phyloP scores from a whole-genome alignment of 2,113 vertebrate species.

The Tapirus terrestris region DNA sequence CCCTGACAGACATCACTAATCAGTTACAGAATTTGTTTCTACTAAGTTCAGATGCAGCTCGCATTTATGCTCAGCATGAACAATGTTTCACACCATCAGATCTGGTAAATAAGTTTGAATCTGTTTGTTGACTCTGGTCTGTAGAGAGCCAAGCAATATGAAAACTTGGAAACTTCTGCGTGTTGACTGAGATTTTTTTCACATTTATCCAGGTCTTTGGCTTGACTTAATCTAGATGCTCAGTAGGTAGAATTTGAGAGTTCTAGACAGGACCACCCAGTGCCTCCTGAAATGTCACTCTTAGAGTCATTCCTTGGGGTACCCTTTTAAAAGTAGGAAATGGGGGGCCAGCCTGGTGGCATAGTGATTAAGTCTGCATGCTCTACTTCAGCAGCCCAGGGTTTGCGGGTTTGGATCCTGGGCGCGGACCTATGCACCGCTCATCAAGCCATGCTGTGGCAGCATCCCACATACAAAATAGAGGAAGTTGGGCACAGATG shows the following conservation, averaged over 20 bases:
- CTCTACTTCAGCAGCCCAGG: too few relatives aligned
- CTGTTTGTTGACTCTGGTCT: background rate
- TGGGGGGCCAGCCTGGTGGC: too few relatives aligned
- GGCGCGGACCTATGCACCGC: too few relatives aligned
- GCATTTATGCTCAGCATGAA: too few relatives aligned
- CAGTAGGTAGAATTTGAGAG: background rate
- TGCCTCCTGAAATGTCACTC: background rate
- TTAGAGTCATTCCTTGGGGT: background rate
- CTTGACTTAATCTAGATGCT: background rate
- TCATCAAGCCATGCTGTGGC: too few relatives aligned
- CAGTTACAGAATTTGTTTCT: background rate
- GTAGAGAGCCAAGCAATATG: background rate
- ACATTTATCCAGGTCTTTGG: background rate
- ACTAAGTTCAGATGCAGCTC: background rate
- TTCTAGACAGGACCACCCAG: background rate
- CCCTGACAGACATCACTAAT: background rate
- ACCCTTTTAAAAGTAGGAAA: background rate
- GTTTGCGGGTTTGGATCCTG: too few relatives aligned
- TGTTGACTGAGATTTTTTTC: fast-evolving
- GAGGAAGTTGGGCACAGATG: too few relatives aligned
- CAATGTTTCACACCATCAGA: background rate
- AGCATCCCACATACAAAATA: too few relatives aligned
- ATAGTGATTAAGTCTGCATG: too few relatives aligned
- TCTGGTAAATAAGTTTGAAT: background rate
- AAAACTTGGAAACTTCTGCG: background rate